Conservation (phyloP, 2,113 vertebrate genomes). For the Pachycephala philippinensis region DNA sequence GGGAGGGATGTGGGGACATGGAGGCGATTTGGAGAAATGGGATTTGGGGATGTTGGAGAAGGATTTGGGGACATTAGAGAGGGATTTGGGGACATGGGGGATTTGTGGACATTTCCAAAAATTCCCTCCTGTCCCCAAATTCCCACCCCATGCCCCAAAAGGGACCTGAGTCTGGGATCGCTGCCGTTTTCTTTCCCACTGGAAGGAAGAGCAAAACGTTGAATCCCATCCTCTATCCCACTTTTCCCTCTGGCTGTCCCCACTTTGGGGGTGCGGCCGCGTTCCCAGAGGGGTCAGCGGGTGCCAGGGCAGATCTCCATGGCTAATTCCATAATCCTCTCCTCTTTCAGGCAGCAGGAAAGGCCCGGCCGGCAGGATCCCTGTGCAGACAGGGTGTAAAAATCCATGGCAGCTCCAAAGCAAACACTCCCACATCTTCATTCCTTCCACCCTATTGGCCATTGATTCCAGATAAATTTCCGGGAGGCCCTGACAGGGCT, state of each 20-base stretch:
- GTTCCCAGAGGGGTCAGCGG: background rate
- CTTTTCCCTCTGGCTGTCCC: background rate
- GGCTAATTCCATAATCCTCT: conserved; percentile 59
- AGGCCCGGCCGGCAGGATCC: background rate
- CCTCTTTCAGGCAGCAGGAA: conserved; percentile 57
- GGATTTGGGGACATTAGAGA: background rate
- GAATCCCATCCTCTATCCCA: background rate
- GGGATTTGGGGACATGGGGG: background rate
- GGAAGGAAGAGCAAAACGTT: background rate
- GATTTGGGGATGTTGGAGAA: background rate
- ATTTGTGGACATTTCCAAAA: background rate
- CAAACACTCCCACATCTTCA: conserved; percentile 70
- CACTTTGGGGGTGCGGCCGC: rapidly evolving
- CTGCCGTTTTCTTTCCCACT: rapidly evolving
- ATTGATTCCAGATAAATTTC: conserved; percentile 76
- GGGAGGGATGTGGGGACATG: background rate
- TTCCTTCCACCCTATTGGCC: conserved; percentile 70
- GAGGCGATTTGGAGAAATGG: background rate
- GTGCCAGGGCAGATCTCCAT: conserved; percentile 42
- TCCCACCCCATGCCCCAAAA: background rate
- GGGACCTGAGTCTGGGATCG: too few relatives aligned
- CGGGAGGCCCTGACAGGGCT: conserved; percentile 57
- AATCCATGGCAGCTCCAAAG: conserved; percentile 51
- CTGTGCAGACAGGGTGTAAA: conserved; percentile 50
- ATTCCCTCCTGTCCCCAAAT: background rate